Conservation (phyloP, 2,888 invertebrate species). For the Ormyrus nitidulus region DNA sequence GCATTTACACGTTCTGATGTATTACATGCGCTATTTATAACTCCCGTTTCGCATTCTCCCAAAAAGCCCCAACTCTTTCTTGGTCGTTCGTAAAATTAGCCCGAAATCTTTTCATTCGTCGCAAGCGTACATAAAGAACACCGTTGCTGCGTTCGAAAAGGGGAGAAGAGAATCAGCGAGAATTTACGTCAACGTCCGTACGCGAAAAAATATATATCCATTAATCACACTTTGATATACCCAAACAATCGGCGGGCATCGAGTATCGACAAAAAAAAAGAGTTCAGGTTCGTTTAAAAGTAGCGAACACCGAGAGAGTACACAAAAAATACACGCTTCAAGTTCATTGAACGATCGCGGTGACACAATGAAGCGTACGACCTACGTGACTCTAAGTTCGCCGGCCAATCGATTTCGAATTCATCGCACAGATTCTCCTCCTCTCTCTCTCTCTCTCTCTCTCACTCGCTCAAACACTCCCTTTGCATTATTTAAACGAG, state of each 20-base stretch:
- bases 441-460: background rate
- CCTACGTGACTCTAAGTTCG: conserved; percentile 28
- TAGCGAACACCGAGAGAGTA: background rate
- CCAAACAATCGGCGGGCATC: no score
- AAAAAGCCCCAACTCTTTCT: background rate
- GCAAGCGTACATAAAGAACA: no score
- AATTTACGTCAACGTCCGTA: no score
- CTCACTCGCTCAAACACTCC: background rate
- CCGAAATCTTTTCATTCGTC: no score
- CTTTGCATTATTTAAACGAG: no score
- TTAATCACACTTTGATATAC: no score
- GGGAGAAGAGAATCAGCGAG: background rate
- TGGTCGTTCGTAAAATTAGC: no score
- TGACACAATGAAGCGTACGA: conserved; percentile 22
- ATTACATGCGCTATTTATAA: background rate
- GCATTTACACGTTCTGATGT: background rate
- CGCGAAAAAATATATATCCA: no score
- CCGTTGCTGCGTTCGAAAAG: background rate
- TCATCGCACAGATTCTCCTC: conserved; percentile 20
- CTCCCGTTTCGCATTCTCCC: background rate
- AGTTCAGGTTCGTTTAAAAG: no score
- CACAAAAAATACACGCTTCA: background rate
- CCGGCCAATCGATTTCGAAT: conserved; percentile 47
- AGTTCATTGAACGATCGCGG: conserved; percentile 35
- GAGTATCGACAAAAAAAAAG: no score